Evolutionary conservation across 2,113 vertebrate genomes (phyloP).

Genomic region (Marcusenius ussheri): DNA sequence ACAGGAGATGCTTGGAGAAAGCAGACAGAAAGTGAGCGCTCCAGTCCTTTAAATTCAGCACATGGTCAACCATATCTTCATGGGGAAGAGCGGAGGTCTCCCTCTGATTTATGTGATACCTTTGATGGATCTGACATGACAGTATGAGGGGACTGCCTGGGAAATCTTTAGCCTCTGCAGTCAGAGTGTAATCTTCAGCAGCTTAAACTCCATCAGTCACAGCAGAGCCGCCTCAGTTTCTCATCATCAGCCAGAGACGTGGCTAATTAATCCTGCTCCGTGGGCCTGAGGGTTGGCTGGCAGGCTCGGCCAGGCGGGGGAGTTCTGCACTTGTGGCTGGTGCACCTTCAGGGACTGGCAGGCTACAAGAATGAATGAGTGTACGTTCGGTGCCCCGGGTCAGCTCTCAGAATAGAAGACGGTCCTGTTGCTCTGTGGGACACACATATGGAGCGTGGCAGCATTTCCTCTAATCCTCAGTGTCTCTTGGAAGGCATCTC

Average conservation of each 20-base stretch:
- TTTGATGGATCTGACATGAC: background rate
- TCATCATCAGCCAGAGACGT: background rate
- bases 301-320: background rate
- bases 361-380: background rate
- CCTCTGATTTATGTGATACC: background rate
- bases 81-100: background rate
- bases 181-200: background rate
- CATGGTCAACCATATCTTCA: background rate
- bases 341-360: background rate
- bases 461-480: background rate
- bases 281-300: background rate
- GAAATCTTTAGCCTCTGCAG: background rate
- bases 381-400: background rate
- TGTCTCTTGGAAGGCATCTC: background rate
- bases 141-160: background rate
- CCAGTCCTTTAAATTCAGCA: background rate
- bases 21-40: background rate
- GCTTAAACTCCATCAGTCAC: constrained; percentile 20
- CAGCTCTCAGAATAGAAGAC: background rate
- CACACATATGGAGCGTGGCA: background rate
- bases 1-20: background rate
- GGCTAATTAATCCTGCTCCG: constrained; percentile 8
- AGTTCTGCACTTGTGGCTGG: background rate
- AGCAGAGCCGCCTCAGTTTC: background rate
- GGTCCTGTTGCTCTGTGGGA: background rate